A percentile compares a stretch with the other conserved stretches of the same genome.
phyloP scores from a whole-genome alignment of 2,888 invertebrate species.

The Ophioninae sp. region DNA sequence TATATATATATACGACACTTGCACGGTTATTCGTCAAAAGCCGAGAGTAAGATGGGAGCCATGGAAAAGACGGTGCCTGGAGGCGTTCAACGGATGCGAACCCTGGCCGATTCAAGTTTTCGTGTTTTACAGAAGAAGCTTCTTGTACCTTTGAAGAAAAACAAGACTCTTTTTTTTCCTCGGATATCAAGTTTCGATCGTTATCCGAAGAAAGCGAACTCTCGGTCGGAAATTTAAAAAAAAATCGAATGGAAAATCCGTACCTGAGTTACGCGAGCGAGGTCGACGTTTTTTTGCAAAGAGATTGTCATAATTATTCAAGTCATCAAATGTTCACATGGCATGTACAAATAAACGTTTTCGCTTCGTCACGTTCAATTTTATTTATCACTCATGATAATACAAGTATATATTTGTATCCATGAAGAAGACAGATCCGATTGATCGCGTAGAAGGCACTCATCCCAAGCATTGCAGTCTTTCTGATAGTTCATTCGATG shows the following conservation, averaged over 20 bases:
- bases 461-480: no score
- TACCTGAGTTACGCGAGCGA: neutral
- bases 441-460: no score
- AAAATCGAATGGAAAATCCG: neutral
- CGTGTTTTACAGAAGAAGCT: slow-evolving; percentile 16
- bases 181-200: slow-evolving; percentile 17
- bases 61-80: slow-evolving; percentile 33
- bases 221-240: neutral
- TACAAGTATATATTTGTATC: no score
- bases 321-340: neutral
- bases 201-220: neutral
- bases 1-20: neutral
- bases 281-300: neutral
- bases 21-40: neutral
- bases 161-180: neutral
- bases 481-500: no score
- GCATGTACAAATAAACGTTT: neutral
- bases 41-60: slow-evolving; percentile 8
- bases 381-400: no score
- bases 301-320: neutral
- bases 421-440: no score
- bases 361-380: no score
- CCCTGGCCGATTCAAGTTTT: slow-evolving; percentile 27
- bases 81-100: slow-evolving; percentile 22
- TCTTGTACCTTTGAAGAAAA: neutral